phyloP scores from a whole-genome alignment of 2,888 invertebrate species.

The Zonitis immaculata region DNA sequence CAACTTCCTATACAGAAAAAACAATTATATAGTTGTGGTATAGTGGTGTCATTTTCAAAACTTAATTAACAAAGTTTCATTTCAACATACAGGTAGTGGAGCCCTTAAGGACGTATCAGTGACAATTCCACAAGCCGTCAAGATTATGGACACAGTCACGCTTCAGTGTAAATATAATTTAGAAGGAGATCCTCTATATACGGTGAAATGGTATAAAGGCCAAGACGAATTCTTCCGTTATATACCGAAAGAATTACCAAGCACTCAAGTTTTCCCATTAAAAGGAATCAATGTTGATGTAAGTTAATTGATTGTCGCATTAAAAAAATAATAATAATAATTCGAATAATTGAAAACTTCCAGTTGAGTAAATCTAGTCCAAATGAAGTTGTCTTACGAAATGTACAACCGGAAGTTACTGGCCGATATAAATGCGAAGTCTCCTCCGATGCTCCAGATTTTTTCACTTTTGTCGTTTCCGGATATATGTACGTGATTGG shows the following conservation, averaged over 20 bases:
- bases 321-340: not conserved
- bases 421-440: slow-evolving; percentile 73
- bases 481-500: slow-evolving; percentile 69
- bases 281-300: slow-evolving; percentile 69
- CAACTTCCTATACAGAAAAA: not conserved
- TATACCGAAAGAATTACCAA: slow-evolving; percentile 73
- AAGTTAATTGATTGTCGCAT: slow-evolving; percentile 49
- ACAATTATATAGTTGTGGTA: too few species aligned
- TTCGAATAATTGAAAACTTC: slow-evolving; percentile 22
- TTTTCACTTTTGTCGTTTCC: slow-evolving; percentile 62
- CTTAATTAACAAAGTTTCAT: slow-evolving; percentile 16
- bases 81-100: slow-evolving; percentile 53
- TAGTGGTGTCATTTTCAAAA: slow-evolving; percentile 12
- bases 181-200: slow-evolving; percentile 68
- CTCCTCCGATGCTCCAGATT: slow-evolving; percentile 68
- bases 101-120: slow-evolving; percentile 66
- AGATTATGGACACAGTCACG: slow-evolving; percentile 67
- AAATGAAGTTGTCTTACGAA: slow-evolving; percentile 62
- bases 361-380: slow-evolving; percentile 62
- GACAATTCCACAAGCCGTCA: slow-evolving; percentile 66
- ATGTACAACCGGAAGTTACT: slow-evolving; percentile 64
- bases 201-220: slow-evolving; percentile 79
- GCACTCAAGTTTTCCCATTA: slow-evolving; percentile 66
- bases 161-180: slow-evolving; percentile 72
- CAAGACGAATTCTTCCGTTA: slow-evolving; percentile 73